phyloP scores from a whole-genome alignment of 2,797 vertebrate genomes.

The Notamacropus eugenii region DNA sequence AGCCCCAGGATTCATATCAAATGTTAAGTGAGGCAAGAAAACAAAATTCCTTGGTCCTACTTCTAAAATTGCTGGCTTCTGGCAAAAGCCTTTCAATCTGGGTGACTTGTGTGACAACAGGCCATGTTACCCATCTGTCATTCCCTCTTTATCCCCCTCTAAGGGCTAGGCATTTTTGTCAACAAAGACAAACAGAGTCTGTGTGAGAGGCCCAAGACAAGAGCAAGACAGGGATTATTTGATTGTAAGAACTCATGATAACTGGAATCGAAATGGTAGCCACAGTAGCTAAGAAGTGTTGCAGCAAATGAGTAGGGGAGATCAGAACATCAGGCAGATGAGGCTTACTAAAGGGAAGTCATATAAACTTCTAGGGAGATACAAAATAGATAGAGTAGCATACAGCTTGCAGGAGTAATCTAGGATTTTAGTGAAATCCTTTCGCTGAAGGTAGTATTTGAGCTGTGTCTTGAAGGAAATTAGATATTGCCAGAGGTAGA shows the following conservation, averaged over 20 bases:
- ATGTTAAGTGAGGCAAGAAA: not conserved
- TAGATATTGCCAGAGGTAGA: not conserved
- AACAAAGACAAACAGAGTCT: not conserved
- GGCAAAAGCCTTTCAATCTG: not conserved
- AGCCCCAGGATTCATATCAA: not conserved
- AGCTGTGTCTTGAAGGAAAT: not conserved
- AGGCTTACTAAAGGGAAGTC: not conserved
- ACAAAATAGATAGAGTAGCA: not conserved
- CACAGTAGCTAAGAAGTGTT: not conserved
- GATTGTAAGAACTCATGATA: not conserved
- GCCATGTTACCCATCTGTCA: not conserved
- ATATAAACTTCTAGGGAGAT: not conserved
- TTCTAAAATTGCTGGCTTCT: not conserved
- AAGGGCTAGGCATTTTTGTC: not conserved
- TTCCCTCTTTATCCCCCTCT: not conserved
- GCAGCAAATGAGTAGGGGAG: not conserved
- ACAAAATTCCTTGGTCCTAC: fast-evolving
- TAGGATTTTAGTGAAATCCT: not conserved
- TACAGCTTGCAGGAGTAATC: not conserved
- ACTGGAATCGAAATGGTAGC: not conserved
- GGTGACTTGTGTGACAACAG: not conserved
- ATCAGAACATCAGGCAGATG: not conserved
- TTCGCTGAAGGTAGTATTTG: not conserved
- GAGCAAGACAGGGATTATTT: not conserved
- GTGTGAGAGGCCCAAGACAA: not conserved